A percentile compares a stretch with the other conserved stretches of the same genome.
phyloP scores from a whole-genome alignment of 2,113 vertebrate species.

The Coptodon rendalli region DNA sequence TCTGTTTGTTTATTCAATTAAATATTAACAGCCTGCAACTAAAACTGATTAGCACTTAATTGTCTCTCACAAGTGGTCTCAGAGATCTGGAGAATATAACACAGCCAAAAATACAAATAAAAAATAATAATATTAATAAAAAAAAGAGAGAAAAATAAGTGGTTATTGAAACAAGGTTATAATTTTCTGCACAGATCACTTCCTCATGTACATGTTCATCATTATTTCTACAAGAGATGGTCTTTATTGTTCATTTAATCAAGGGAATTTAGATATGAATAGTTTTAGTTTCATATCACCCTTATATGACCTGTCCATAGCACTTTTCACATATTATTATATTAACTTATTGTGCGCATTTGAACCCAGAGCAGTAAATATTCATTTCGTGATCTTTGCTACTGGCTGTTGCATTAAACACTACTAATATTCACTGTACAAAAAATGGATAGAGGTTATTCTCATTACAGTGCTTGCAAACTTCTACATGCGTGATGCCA shows the following conservation, averaged over 20 bases:
- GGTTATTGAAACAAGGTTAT: background rate
- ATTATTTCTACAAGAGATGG: background rate
- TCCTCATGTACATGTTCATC: background rate
- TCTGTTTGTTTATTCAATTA: constrained; percentile 68
- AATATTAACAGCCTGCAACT: constrained; percentile 64
- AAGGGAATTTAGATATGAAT: background rate
- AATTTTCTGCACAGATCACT: background rate
- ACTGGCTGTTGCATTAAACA: background rate
- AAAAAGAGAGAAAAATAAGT: background rate
- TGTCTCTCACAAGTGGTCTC: constrained; percentile 42
- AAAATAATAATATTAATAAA: background rate
- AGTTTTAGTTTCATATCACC: background rate
- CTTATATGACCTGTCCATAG: background rate
- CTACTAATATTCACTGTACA: background rate
- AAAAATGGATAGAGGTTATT: background rate
- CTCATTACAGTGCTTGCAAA: background rate
- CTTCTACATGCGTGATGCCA: background rate
- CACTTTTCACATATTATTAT: background rate
- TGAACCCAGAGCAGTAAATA: background rate
- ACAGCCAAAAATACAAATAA: constrained; percentile 15
- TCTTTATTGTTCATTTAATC: background rate
- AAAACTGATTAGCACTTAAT: constrained; percentile 59
- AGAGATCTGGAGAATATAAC: constrained; percentile 45
- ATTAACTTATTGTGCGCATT: background rate
- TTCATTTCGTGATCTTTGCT: accelerated